Evolutionary conservation across 2,113 vertebrate species (phyloP), one percentile per base, ranked within the genome.

Genomic region (Australoheros scitulus): DNA sequence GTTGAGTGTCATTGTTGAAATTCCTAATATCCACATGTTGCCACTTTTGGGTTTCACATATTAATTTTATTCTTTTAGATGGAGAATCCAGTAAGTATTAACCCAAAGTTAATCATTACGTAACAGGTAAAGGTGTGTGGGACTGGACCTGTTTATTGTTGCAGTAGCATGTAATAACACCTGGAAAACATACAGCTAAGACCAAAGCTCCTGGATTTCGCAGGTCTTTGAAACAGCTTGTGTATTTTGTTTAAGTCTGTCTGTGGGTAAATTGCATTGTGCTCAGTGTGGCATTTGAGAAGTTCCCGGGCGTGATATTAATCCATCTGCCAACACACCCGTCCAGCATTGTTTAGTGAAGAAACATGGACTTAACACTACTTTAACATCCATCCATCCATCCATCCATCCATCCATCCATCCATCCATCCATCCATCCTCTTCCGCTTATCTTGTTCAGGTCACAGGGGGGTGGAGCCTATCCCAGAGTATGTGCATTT

Each of bases 71-170:
- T 65, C 55, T 85, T 93, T 77, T 90, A 94, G 94, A 83, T 95
- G 88, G 93, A 94, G 88, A 22, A 91, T 0, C 68, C 92, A 78
- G 94, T 95, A 90, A 94, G 93, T 94, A 95, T 87, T 80, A 88
- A 72, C 41, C 61, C 81, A 86, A 61, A 68, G 72, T 92, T 81
- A 84, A 85, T 82, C 52, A 32, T 77, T 89, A 38, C 60, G 10
- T 3, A 77, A 20, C 86, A 94, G 91, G 93, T 93, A 94, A 88
- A 89, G 75, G 77, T 1, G 76, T 22, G 64, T 58, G 0, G 61
- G 47, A 8, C 61, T 1, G 75, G 24, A 34, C 61, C 34, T 85
- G 87, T 7, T 83, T 26, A 50, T 5, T 77, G 68, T 70, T 52
- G 58, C 52, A 41, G 60, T 8, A 61, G 92, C 91, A 93, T 92